phyloP scores from a whole-genome alignment of 2,888 invertebrate genomes.

The Campoplex capitator region DNA sequence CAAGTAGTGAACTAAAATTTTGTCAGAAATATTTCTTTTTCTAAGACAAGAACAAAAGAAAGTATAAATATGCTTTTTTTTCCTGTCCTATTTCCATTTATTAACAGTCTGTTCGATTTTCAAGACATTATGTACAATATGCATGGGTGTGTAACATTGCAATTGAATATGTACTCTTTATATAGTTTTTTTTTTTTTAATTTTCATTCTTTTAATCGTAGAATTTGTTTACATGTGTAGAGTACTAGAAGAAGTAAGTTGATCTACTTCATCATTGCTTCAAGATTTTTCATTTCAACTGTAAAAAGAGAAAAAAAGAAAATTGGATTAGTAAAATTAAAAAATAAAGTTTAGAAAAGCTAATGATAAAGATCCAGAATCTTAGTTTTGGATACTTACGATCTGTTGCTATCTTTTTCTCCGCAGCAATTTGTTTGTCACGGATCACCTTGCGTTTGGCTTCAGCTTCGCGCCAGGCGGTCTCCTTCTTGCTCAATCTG shows the following conservation, averaged over 20 bases:
- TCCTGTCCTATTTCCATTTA: constrained; percentile 8
- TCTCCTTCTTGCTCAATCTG: constrained; percentile 89
- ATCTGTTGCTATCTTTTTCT: constrained; percentile 88
- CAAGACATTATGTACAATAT: constrained; percentile 16
- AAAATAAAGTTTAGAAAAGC: neutral
- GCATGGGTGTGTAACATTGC: constrained; percentile 29
- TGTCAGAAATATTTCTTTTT: neutral
- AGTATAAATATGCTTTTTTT: neutral
- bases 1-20: neutral
- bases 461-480: constrained; percentile 88
- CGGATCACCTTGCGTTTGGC: constrained; percentile 88
- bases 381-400: constrained; percentile 83
- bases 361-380: neutral
- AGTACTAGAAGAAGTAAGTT: constrained; percentile 56
- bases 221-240: constrained; percentile 58
- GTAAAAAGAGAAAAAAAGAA: constrained; percentile 76
- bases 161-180: constrained; percentile 9
- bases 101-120: constrained; percentile 10
- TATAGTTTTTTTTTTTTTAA: constrained; percentile 7
- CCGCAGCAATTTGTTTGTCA: constrained; percentile 90
- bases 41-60: neutral
- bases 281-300: constrained; percentile 84
- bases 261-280: constrained; percentile 59
- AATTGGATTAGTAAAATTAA: constrained; percentile 50
- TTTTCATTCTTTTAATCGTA: constrained; percentile 43